Percentiles rank a stretch among this genome's conserved stretches.
Evolutionary conservation across 2,797 vertebrate species (phyloP).

Genomic region (Centroberyx gerrardi): DNA sequence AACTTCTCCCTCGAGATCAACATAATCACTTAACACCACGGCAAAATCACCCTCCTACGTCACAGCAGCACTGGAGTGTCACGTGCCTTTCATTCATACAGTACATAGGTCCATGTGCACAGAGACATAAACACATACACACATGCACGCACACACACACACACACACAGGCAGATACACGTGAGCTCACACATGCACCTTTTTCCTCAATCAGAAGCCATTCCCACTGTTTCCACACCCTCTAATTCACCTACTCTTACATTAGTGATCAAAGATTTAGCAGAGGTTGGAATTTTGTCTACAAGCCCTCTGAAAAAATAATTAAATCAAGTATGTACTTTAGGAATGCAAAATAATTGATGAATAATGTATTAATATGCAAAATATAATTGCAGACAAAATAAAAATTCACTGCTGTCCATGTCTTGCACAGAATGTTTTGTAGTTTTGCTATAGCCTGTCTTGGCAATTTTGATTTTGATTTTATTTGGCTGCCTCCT

Average conservation of each 20-base stretch:
- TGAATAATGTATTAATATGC: background rate
- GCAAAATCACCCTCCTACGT: conserved; percentile 35
- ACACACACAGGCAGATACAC: background rate
- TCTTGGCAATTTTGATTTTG: conserved; percentile 22
- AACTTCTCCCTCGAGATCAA: conserved; percentile 53
- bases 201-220: background rate
- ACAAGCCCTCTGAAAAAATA: background rate
- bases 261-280: background rate
- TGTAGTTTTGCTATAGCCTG: conserved; percentile 25
- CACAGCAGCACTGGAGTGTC: conserved; percentile 21
- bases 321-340: background rate
- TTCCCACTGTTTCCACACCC: background rate
- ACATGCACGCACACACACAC: background rate
- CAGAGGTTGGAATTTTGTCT: no score
- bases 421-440: background rate
- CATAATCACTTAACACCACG: conserved; percentile 45
- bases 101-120: background rate
- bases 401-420: background rate
- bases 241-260: background rate
- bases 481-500: conserved; percentile 21
- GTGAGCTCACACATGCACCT: background rate
- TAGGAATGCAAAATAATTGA: background rate
- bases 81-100: background rate
- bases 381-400: background rate
- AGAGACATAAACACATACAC: background rate